phyloP scores from a whole-genome alignment of 2,888 invertebrate species.

The Amblyjoppa proteus region DNA sequence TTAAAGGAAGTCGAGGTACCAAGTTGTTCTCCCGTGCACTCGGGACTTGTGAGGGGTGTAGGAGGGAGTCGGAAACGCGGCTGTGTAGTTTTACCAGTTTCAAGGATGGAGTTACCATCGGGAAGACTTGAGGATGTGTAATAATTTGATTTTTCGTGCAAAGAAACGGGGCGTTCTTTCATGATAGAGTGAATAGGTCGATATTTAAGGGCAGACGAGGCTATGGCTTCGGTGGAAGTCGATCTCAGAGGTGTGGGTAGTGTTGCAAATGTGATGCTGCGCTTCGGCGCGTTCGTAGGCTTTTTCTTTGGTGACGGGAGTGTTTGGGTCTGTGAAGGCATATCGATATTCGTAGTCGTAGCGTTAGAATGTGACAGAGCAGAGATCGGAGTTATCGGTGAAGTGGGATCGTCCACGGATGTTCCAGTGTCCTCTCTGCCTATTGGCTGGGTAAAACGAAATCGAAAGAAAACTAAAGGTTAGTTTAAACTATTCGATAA shows the following conservation, averaged over 20 bases:
- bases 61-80: constrained; percentile 81
- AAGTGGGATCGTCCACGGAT: constrained; percentile 78
- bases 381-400: constrained; percentile 72
- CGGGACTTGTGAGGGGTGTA: constrained; percentile 81
- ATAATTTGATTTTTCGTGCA: constrained; percentile 72
- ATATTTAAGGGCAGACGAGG: constrained; percentile 62
- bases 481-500: constrained; percentile 47
- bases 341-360: constrained; percentile 73
- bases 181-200: constrained; percentile 64
- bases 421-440: constrained; percentile 79
- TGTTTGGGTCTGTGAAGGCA: constrained; percentile 74
- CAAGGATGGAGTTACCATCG: constrained; percentile 62
- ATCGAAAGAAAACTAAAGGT: constrained; percentile 69
- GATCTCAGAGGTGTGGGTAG: constrained; percentile 74
- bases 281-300: constrained; percentile 73
- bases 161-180: constrained; percentile 66
- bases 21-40: constrained; percentile 73
- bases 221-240: constrained; percentile 60
- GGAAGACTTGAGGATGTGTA: constrained; percentile 66
- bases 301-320: constrained; percentile 76
- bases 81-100: constrained; percentile 66
- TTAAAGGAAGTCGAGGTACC: constrained; percentile 77
- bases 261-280: constrained; percentile 79
- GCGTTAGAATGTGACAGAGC: constrained; percentile 65
- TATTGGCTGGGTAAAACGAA: constrained; percentile 78